Base-by-base conservation (phyloP, 2,888 invertebrate species). In the Chelonus formosanus region DNA sequence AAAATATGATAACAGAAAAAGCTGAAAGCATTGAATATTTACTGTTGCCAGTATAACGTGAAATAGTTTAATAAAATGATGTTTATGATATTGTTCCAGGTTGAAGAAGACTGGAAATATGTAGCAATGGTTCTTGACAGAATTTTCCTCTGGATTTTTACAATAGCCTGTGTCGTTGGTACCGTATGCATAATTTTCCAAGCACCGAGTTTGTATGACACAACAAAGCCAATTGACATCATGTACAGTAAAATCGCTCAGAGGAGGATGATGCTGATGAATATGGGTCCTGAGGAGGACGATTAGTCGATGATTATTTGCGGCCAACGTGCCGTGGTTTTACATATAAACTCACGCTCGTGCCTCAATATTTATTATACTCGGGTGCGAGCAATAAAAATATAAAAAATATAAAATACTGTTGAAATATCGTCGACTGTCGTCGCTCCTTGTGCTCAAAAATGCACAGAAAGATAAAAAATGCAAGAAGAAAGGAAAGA, bases 21-120 rank as follows among this genome's bases (percentile, higher is more conserved):
- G 20, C 2, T 20, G 20, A 20, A 1, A 20, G 20, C 20, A 20
- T 20, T 20, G 20, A 20, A 20, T 20, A 2, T 20, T 20, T 20
- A 1, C 2, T 20, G 20, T 20, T 20, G 20, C 20, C 20, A 20
- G 20, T 20, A 20, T 20, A 20, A 20, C 1, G 1, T 20, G 20
- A 20, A 20, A 20, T 20, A 20, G 1, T 20, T 20, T 20, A 20
- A 20, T 20, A 20, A 20, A 20, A 20, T 20, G 20, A 20, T 20
- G 20, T 20, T 20, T 20, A 20, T 40, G 6, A 40, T 40, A 5
- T 6, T 40, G 40, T 82, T 85, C 3, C 86, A 95, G 95, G 94
- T 96, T 79, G 94, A 94, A 85, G 96, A 97, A 86, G 98, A 98
- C 86, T 98, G 98, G 98, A 97, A 97, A 85, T 98, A 96, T 87